Evolutionary conservation across 2,888 invertebrate genomes (phyloP).

Genomic region (Peribatodes rhomboidaria): DNA sequence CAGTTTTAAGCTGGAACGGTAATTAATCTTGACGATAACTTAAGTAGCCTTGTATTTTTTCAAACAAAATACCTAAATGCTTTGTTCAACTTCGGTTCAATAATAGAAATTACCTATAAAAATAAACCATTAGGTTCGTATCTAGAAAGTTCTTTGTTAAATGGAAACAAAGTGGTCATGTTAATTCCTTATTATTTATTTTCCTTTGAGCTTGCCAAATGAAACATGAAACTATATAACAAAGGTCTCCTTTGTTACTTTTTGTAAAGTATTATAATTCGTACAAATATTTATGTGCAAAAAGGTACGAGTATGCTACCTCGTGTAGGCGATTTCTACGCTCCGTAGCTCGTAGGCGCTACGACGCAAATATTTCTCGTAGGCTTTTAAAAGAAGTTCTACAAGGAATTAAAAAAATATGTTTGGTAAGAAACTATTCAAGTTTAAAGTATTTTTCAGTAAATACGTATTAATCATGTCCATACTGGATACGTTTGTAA

Average conservation of each 20-base stretch:
- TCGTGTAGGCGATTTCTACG: constrained; percentile 17
- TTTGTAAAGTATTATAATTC: too few species aligned
- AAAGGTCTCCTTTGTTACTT: neutral
- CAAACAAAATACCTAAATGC: too few species aligned
- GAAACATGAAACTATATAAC: neutral
- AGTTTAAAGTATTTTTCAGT: too few species aligned
- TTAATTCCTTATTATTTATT: neutral
- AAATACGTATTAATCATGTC: too few species aligned
- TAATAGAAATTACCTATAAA: too few species aligned
- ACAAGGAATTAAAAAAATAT: too few species aligned
- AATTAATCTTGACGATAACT: neutral
- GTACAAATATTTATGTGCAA: neutral
- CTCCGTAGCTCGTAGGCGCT: constrained; percentile 18
- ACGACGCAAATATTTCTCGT: neutral
- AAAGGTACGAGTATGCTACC: too few species aligned
- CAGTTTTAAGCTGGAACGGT: too few species aligned
- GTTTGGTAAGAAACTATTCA: too few species aligned
- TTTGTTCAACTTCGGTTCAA: too few species aligned
- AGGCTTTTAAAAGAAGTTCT: neutral
- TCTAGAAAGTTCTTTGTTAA: neutral
- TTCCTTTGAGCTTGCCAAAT: neutral
- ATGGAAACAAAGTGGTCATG: neutral
- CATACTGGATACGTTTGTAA: too few species aligned
- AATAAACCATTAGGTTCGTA: too few species aligned
- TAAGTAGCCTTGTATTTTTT: neutral